These are phyloP conservation scores for Onychorhynchus coronatus DNA, from an alignment of 2,113 vertebrate species.

Conservation along the genomic window DNA sequence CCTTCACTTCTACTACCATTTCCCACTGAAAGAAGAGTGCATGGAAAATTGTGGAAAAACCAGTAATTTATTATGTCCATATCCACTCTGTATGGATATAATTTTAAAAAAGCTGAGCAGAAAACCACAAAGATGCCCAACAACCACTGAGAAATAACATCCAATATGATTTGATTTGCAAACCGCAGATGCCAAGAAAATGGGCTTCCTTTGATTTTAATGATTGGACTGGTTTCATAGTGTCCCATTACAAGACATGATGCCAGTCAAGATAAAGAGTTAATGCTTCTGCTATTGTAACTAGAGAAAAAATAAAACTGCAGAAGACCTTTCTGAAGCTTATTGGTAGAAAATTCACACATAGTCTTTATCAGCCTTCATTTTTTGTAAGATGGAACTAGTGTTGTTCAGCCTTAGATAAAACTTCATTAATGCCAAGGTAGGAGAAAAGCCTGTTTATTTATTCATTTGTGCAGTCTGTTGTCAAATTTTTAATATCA, in stretches of 20 bases:
- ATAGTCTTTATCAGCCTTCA: neutral
- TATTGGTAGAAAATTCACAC: neutral
- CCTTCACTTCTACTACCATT: neutral
- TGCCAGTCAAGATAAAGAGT: neutral
- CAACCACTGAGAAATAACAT: neutral
- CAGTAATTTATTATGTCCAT: neutral
- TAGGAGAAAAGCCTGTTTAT: neutral
- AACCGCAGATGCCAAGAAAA: neutral
- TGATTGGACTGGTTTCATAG: neutral
- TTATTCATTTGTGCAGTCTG: neutral
- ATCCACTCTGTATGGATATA: neutral
- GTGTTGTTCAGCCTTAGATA: neutral
- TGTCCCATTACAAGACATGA: neutral
- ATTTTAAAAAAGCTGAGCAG: neutral
- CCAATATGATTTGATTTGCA: neutral
- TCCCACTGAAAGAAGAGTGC: neutral
- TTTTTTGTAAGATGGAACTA: neutral
- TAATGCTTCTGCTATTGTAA: neutral
- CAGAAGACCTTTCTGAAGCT: neutral
- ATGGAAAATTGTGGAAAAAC: neutral
- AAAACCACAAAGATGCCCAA: neutral
- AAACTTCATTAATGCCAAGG: neutral
- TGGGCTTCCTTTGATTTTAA: neutral
- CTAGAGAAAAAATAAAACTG: neutral
- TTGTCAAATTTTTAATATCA: neutral